These are phyloP conservation scores for Pelagia noctiluca DNA, from an alignment of 30 jellyfish, hydroid and myxozoan species.

Conservation along the genomic window DNA sequence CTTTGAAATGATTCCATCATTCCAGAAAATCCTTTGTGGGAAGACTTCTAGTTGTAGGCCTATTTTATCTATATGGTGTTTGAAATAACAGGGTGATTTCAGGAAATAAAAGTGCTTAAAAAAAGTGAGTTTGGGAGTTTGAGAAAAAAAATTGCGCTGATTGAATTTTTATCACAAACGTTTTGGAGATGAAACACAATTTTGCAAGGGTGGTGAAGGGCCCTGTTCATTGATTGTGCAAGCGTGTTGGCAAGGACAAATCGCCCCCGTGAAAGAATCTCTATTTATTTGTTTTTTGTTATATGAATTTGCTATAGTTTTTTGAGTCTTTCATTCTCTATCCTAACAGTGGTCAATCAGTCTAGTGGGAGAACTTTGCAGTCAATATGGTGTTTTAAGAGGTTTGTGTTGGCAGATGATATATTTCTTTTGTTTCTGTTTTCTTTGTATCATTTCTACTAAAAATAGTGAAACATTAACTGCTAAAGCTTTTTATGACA, in stretches of 20 bases:
- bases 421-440: not conserved
- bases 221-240: not conserved
- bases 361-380: constrained; percentile 74
- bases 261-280: not conserved
- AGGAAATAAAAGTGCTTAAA: too few species aligned
- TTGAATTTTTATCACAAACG: too few species aligned
- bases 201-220: not conserved
- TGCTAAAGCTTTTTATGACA: too few species aligned
- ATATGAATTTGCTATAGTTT: not conserved
- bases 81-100: too few species aligned
- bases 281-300: not conserved
- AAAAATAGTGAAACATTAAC: not conserved
- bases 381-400: constrained; percentile 86
- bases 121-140: too few species aligned
- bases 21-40: too few species aligned
- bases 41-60: too few species aligned
- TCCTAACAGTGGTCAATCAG: constrained; percentile 80
- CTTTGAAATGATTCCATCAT: too few species aligned
- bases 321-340: not conserved
- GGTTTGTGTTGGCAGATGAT: constrained; percentile 22
- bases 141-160: too few species aligned
- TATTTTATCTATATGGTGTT: too few species aligned
- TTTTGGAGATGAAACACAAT: too few species aligned
- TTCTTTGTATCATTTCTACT: not conserved
- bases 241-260: not conserved